These are phyloP conservation scores for Danio aesculapii DNA, from an alignment of 2,797 vertebrate species.

Conservation along the genomic window DNA sequence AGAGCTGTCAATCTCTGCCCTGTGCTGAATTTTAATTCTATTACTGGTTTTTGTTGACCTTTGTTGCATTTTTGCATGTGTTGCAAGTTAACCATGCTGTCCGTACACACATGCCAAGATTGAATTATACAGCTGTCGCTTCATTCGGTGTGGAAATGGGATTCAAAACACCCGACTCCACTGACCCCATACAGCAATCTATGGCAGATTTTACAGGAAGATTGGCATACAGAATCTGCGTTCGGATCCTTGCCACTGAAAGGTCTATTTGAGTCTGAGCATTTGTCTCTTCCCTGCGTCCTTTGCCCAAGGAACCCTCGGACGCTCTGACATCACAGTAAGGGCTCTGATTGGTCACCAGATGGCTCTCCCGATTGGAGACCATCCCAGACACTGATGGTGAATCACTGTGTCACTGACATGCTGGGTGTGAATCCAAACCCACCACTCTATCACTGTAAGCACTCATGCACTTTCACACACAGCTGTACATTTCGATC, in stretches of 20 bases:
- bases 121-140: constrained; percentile 36
- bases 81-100: background rate
- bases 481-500: background rate
- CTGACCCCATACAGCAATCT: background rate
- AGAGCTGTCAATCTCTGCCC: constrained; percentile 72
- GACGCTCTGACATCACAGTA: constrained; percentile 76
- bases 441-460: constrained; percentile 66
- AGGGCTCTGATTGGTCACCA: constrained; percentile 80
- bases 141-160: background rate
- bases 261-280: constrained; percentile 72
- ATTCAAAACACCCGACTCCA: background rate
- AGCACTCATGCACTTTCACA: constrained; percentile 40
- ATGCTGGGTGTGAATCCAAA: constrained; percentile 73
- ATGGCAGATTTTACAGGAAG: background rate
- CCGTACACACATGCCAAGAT: background rate
- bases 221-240: background rate
- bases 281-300: constrained; percentile 66
- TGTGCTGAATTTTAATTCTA: constrained; percentile 50
- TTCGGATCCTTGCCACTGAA: background rate
- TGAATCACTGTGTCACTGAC: constrained; percentile 76
- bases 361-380: constrained; percentile 80
- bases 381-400: constrained; percentile 72
- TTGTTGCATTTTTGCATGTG: constrained; percentile 35
- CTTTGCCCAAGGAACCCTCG: constrained; percentile 64
- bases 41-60: constrained; percentile 42